These are phyloP conservation scores for Agrenia bidenticulata DNA, from an alignment of 2,888 invertebrate species.

Conservation along the genomic window DNA sequence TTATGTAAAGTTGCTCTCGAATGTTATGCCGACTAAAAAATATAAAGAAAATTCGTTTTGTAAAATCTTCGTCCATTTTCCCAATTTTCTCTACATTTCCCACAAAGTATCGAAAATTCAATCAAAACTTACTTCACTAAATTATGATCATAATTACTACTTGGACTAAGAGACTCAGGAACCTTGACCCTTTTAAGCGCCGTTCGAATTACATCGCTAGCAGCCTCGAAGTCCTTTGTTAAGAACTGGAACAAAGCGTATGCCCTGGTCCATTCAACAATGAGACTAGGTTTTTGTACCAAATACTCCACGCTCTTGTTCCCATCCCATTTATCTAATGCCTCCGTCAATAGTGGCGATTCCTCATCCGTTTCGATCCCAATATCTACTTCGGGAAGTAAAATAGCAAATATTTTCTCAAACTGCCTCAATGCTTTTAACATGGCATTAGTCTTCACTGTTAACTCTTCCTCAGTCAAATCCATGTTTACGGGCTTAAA, in stretches of 20 bases:
- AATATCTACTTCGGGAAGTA: slow-evolving; percentile 28
- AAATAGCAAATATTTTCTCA: slow-evolving; percentile 35
- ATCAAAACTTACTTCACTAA: slow-evolving; percentile 39
- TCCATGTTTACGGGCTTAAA: slow-evolving; percentile 34
- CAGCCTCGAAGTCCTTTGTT: slow-evolving; percentile 39
- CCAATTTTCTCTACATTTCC: too few relatives aligned
- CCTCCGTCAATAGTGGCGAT: slow-evolving; percentile 6
- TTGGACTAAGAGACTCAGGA: slow-evolving; percentile 26
- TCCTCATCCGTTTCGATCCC: slow-evolving; percentile 17
- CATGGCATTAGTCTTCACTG: slow-evolving; percentile 34
- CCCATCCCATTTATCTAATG: slow-evolving; percentile 40
- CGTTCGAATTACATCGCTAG: slow-evolving; percentile 33
- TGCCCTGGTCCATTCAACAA: slow-evolving; percentile 47
- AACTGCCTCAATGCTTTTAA: slow-evolving; percentile 45
- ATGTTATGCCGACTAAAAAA: slow-evolving; percentile 36
- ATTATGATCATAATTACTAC: slow-evolving; percentile 37
- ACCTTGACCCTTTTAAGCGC: slow-evolving; percentile 27
- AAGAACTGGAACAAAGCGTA: slow-evolving; percentile 46
- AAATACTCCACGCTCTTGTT: slow-evolving; percentile 45
- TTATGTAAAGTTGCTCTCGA: slow-evolving; percentile 48
- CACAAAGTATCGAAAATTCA: neutral
- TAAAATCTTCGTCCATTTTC: neutral
- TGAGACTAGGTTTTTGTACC: slow-evolving; percentile 41
- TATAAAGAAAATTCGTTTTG: neutral
- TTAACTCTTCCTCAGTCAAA: slow-evolving; percentile 1